Conservation (phyloP, 2,888 invertebrate genomes). For the Megalurothrips usitatus region DNA sequence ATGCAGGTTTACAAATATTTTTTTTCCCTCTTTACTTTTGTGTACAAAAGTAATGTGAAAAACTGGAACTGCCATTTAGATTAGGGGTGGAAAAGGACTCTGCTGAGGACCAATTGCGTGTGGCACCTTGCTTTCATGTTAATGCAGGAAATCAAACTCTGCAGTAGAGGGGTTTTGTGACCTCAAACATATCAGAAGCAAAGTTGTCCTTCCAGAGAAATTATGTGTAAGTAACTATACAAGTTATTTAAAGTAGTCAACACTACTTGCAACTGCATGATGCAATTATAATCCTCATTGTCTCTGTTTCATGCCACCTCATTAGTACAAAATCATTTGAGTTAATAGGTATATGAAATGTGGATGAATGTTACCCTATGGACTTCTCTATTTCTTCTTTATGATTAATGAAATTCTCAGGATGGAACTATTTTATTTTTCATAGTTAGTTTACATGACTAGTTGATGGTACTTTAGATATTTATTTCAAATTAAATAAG, state of each 20-base stretch:
- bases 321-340: constrained; percentile 13
- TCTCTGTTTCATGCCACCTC: background rate
- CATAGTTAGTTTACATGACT: background rate
- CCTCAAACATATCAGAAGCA: background rate
- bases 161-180: background rate
- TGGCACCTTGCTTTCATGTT: background rate
- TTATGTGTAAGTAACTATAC: background rate
- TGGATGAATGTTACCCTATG: background rate
- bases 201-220: background rate
- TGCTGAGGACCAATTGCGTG: constrained; percentile 2
- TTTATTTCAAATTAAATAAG: background rate
- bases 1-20: background rate
- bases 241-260: background rate
- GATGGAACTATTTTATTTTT: background rate
- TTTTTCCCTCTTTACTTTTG: background rate
- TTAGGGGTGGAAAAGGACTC: background rate
- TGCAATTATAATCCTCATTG: background rate
- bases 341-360: background rate
- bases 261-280: background rate
- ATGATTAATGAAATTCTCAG: background rate
- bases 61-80: background rate
- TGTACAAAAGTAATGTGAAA: background rate
- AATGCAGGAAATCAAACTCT: background rate
- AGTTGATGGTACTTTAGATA: background rate
- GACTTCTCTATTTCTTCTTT: background rate